A percentile compares a stretch with the other conserved stretches of the same genome.
Conservation (phyloP, 2,113 vertebrate genomes). For the Tachycineta bicolor region DNA sequence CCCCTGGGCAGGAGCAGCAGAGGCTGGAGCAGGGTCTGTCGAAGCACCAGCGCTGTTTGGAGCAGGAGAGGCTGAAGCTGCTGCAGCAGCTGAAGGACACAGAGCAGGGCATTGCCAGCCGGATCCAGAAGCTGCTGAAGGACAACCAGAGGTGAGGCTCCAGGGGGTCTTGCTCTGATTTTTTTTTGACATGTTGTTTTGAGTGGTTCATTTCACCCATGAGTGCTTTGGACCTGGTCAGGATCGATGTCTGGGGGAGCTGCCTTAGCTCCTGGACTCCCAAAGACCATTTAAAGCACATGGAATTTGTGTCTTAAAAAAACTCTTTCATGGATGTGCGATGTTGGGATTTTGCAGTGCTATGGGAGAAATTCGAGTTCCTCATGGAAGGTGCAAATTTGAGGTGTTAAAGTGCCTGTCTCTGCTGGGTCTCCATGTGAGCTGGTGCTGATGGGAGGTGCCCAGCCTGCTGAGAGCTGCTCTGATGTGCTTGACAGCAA, state of each 20-base stretch:
- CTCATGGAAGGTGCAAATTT: neutral
- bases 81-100: conserved; percentile 83
- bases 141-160: conserved; percentile 84
- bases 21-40: conserved; percentile 83
- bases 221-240: rapidly evolving
- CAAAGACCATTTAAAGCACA: neutral
- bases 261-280: neutral
- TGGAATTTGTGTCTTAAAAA: neutral
- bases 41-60: conserved; percentile 81
- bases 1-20: conserved; percentile 80
- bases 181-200: neutral
- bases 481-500: neutral
- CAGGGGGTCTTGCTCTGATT: neutral
- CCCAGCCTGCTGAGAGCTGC: neutral
- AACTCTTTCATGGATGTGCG: neutral
- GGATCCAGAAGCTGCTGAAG: conserved; percentile 85
- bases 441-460: neutral
- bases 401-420: neutral
- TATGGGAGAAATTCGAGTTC: neutral
- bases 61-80: conserved; percentile 81
- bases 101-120: conserved; percentile 76
- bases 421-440: neutral
- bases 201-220: neutral
- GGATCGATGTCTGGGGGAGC: neutral
- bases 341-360: neutral